A percentile compares a stretch with the other conserved stretches of the same genome.
Evolutionary conservation across 1,140 invertebrate species (phyloP).

Genomic region (Whitmania pigra): DNA sequence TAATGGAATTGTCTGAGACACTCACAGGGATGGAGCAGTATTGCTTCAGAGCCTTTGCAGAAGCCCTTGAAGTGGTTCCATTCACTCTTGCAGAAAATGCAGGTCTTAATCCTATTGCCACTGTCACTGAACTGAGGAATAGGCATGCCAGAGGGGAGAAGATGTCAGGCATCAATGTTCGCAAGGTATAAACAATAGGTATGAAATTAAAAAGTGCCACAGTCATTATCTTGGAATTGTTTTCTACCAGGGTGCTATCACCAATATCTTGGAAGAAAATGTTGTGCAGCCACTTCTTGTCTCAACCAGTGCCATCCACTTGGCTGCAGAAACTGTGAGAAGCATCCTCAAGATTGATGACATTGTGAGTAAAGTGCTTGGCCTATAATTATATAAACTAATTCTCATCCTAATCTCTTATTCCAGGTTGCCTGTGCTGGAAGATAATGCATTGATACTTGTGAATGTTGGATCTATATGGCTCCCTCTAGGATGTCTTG

Average conservation of each 20-base stretch:
- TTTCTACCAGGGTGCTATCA: slow-evolving; percentile 62
- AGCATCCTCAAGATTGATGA: slow-evolving; percentile 99
- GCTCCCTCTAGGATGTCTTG: too few relatives aligned
- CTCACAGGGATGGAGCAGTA: slow-evolving; percentile 84
- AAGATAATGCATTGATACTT: too few relatives aligned
- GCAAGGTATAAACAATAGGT: slow-evolving; percentile 47
- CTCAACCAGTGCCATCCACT: slow-evolving; percentile 76
- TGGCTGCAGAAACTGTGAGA: slow-evolving; percentile 90
- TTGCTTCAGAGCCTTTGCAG: slow-evolving; percentile 80
- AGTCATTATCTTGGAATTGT: not conserved
- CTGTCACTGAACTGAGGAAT: slow-evolving; percentile 90
- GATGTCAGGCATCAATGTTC: slow-evolving; percentile 86
- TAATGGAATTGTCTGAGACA: slow-evolving; percentile 69
- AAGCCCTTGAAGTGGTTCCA: slow-evolving; percentile 90
- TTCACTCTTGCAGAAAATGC: slow-evolving; percentile 98
- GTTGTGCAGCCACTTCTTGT: slow-evolving; percentile 94
- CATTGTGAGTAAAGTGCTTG: slow-evolving; percentile 46
- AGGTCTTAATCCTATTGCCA: slow-evolving; percentile 90
- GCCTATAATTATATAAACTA: too few relatives aligned
- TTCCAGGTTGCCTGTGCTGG: too few relatives aligned
- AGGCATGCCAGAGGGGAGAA: slow-evolving; percentile 72
- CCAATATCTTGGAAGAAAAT: slow-evolving; percentile 90
- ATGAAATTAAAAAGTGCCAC: not conserved
- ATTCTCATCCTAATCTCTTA: too few relatives aligned
- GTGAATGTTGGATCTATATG: too few relatives aligned